phyloP scores from a whole-genome alignment of 1,140 invertebrate genomes.

The Tetramorium simillimum region DNA sequence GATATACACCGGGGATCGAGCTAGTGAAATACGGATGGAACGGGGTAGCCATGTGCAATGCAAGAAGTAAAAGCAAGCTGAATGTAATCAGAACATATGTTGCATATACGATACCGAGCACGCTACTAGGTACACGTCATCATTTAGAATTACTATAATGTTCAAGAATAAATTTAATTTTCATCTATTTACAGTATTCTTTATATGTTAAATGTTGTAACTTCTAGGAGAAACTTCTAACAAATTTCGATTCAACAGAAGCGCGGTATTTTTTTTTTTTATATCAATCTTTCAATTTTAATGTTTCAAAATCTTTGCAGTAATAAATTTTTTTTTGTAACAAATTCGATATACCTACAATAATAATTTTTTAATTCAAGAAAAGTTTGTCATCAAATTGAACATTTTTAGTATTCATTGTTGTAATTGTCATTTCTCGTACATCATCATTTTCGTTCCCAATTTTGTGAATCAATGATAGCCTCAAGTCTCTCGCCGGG shows the following conservation, averaged over 20 bases:
- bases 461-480: background rate
- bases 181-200: background rate
- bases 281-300: background rate
- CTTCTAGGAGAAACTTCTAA: background rate
- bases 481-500: no score
- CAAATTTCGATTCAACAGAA: background rate
- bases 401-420: background rate
- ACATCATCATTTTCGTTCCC: background rate
- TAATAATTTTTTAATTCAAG: background rate
- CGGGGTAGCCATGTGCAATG: slow-evolving; percentile 20
- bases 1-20: slow-evolving; percentile 35
- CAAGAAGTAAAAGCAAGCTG: background rate
- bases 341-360: no score
- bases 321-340: background rate
- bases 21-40: slow-evolving; percentile 33
- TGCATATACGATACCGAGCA: background rate
- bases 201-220: background rate
- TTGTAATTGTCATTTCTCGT: background rate
- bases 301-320: background rate
- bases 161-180: background rate
- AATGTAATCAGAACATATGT: background rate
- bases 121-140: background rate
- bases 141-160: background rate
- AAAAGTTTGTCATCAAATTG: background rate
- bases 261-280: background rate